Evolutionary conservation across 1,140 invertebrate genomes (phyloP).

Genomic region (Anadara kagoshimensis): DNA sequence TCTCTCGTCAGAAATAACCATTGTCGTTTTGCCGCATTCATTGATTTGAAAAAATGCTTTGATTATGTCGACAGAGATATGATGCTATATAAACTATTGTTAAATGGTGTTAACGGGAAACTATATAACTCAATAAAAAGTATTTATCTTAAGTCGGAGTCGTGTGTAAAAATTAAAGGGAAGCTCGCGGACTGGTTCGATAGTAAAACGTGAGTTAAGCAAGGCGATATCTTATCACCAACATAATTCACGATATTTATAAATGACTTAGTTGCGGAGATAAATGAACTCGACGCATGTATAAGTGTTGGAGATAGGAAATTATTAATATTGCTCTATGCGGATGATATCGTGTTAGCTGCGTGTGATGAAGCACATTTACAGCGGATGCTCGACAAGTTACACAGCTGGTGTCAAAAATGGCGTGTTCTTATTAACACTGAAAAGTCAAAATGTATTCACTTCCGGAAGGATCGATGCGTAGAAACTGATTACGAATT

Average conservation of each 20-base stretch:
- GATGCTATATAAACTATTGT: slow-evolving; percentile 18
- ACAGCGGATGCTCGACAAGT: slow-evolving; percentile 27
- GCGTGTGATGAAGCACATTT: slow-evolving; percentile 12
- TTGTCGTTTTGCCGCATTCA: slow-evolving; percentile 19
- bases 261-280: slow-evolving; percentile 34
- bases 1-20: slow-evolving; percentile 23
- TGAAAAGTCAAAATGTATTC: slow-evolving; percentile 11
- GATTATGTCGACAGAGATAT: slow-evolving; percentile 24
- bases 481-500: too few relatives aligned
- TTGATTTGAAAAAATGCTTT: slow-evolving; percentile 25
- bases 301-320: slow-evolving; percentile 12
- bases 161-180: slow-evolving; percentile 21
- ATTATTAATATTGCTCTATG: slow-evolving; percentile 25
- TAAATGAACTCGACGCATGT: slow-evolving; percentile 23
- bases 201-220: slow-evolving; percentile 23
- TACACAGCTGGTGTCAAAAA: slow-evolving; percentile 10
- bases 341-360: slow-evolving; percentile 39
- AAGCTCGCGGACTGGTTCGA: slow-evolving; percentile 33
- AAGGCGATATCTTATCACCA: slow-evolving; percentile 36
- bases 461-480: too few relatives aligned
- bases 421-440: slow-evolving; percentile 16
- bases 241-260: slow-evolving; percentile 36
- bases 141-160: slow-evolving; percentile 15
- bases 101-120: slow-evolving; percentile 19
- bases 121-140: too few relatives aligned